Evolutionary conservation across 2,113 vertebrate genomes (phyloP), one percentile per base, ranked within the genome.

Genomic region (Scomber colias): DNA sequence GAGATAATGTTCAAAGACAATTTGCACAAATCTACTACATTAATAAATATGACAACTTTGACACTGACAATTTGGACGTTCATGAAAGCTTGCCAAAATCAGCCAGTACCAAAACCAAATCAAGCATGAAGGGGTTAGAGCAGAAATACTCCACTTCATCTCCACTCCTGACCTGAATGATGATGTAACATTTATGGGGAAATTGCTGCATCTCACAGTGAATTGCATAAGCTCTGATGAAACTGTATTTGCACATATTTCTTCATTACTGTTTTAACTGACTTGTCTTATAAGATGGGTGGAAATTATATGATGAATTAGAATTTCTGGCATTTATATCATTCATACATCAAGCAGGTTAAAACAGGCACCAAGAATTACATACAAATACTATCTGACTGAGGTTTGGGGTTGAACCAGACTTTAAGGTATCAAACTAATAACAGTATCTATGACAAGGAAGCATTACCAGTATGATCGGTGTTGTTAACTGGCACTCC

Each of bases 401-500:
- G n/a, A 64, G 13, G 27, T 57, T 46, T 69, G 15, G 30, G 40
- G 31, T 27, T 67, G 74, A 77, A 51, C 68, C 49, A 30, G 21
- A 27, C 48, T 21, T 24, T 45, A 0, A 6, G 19, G n/a, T 4
- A 35, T 5, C 5, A 24, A 53, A 66, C 3, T 66, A 27, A 31
- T 46, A n/a, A 11, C 3, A 46, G 54, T 45, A 17, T 11, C 21
- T 56, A 44, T n/a, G 4, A 49, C 59, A 45, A 0, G 12, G 16
- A 71, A 60, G 44, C 40, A 1, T 91, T 91, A 96, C 95, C 95
- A 14, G 95, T 95, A 50, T 97, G 97, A 81, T 98, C 97, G 0
- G 95, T 94, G 91, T 97, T 97, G 74, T 95, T 96, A 57, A 98
- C 95, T 0, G 96, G 95, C 3, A 96, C 96, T 69, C 94, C 95